phyloP scores from a whole-genome alignment of 1,140 invertebrate species.

The Parapsyche elsis region DNA sequence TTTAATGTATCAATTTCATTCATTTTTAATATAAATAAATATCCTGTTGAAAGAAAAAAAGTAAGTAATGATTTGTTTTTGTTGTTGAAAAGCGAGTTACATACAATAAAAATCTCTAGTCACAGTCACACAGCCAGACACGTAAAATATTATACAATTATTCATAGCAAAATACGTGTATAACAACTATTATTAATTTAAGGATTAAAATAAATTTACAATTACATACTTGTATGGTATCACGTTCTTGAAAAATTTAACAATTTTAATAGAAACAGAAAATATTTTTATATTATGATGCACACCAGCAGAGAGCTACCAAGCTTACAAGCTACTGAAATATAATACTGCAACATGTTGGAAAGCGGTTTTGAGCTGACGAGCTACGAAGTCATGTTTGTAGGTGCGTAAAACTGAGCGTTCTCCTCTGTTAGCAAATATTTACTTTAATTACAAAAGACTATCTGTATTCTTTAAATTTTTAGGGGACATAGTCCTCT shows the following conservation, averaged over 20 bases:
- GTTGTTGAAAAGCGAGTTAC: too few species aligned
- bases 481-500: too few species aligned
- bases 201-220: too few species aligned
- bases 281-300: neutral
- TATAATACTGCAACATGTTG: neutral
- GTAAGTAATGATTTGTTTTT: too few species aligned
- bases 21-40: neutral
- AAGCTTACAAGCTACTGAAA: neutral
- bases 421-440: neutral
- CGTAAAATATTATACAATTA: neutral
- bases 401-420: neutral
- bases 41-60: too few species aligned
- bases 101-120: too few species aligned
- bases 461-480: too few species aligned
- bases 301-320: neutral
- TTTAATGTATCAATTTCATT: neutral
- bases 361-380: neutral
- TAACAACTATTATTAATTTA: too few species aligned
- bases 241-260: neutral
- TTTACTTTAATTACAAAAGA: neutral
- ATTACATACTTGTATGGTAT: too few species aligned
- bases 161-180: neutral
- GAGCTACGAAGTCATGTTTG: neutral
- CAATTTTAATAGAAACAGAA: neutral
- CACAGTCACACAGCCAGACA: too few species aligned